Evolutionary conservation across 2,888 invertebrate species (phyloP), one percentile per base, ranked within the genome.

Genomic region (Xanthia icteritia): DNA sequence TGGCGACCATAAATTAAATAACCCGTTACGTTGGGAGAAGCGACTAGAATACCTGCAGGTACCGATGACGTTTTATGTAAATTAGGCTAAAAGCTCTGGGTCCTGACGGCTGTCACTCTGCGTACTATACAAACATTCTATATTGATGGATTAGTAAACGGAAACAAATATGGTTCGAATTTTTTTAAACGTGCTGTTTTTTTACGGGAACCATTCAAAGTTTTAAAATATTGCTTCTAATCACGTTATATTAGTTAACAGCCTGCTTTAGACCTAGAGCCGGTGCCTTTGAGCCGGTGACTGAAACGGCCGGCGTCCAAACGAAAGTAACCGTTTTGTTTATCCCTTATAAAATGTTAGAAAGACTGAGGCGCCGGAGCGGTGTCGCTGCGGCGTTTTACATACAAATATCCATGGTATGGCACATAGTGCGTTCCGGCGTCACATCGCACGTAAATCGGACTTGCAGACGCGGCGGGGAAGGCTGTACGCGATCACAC

Each of bases 11-110:
- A 56, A 31, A 51, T 36, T 42, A 39, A 65, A 66, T 45, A 36
- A 39, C 23, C 11, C 5, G 13, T 20, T 27, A 45, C 17, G 23
- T 39, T 17, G 13, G 13, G n/a, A 48, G 45, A 63, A 48, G 39
- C 64, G 6, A 77, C 65, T 56, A 45, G 2, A 54, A 61, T 17
- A 13, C 23, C n/a, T 60, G 42, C 8, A 45, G 78, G 76, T 48
- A 54, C 27, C 6, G 13, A n/a, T 70, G 39, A n/a, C 17, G n/a
- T 42, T 20, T 27, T 56, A 20, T 27, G 17, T 17, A 20, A 48
- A 36, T 23, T 60, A 27, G 11, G 8, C 9, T 54, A 45, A 77
- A 76, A 77, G n/a, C 20, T 54, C 5, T 64, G 6, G n/a, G n/a
- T 20, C 5, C 15, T 51, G 45, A 48, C 20, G 23, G 45, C 36